Conservation (phyloP, 2,888 invertebrate species). For the Philereme vetulata region DNA sequence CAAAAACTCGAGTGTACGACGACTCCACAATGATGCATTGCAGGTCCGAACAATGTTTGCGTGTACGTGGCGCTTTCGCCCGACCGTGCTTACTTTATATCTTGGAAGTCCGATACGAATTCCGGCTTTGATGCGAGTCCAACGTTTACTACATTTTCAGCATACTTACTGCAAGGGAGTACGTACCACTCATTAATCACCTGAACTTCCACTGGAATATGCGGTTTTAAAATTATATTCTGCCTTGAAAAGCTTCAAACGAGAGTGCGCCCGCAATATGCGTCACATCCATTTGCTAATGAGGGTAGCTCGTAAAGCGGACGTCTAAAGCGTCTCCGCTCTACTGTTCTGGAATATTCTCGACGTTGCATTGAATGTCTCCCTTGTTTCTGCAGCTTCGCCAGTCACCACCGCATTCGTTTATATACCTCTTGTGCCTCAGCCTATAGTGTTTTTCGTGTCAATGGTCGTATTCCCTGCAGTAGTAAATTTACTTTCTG, state of each 20-base stretch:
- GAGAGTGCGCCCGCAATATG: conserved; percentile 40
- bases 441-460: conserved; percentile 49
- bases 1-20: conserved; percentile 29
- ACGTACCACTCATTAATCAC: conserved; percentile 1
- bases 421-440: conserved; percentile 38
- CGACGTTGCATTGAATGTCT: conserved; percentile 45
- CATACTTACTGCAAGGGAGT: conserved; percentile 11
- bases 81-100: conserved; percentile 32
- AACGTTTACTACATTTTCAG: conserved; percentile 22
- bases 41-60: conserved; percentile 58
- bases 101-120: conserved; percentile 30
- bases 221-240: conserved; percentile 44
- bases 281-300: conserved; percentile 57
- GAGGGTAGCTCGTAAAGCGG: conserved; percentile 53
- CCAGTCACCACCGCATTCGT: conserved; percentile 49
- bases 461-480: conserved; percentile 58
- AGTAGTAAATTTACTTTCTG: conserved; percentile 70
- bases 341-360: conserved; percentile 45
- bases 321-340: conserved; percentile 45
- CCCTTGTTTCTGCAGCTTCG: conserved; percentile 48
- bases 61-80: conserved; percentile 53
- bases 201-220: conserved; percentile 18
- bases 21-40: conserved; percentile 68
- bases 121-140: conserved; percentile 7
- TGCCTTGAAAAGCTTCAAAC: conserved; percentile 39